Evolutionary conservation across 2,888 invertebrate species (phyloP).

Genomic region (Drosophila fungiperda): DNA sequence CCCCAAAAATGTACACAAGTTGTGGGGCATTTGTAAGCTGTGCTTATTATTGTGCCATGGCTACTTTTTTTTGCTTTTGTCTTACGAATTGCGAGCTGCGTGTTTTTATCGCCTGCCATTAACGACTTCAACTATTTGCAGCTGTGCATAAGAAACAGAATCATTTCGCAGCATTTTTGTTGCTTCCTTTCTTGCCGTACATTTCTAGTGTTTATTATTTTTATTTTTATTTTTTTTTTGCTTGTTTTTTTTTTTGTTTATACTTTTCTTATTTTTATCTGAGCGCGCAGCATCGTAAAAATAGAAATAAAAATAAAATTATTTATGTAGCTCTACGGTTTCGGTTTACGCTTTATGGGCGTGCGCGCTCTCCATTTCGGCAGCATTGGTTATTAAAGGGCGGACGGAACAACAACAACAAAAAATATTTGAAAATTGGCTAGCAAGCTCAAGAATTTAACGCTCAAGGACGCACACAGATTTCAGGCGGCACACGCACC

Average conservation of each 20-base stretch:
- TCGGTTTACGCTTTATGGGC: conserved; percentile 55
- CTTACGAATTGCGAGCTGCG: conserved; percentile 1
- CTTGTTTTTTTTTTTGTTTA: neutral
- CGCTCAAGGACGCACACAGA: conserved; percentile 61
- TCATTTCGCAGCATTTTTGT: conserved; percentile 40
- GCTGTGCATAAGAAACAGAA: conserved; percentile 61
- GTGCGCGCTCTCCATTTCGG: conserved; percentile 38
- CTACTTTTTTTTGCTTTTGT: conserved; percentile 31
- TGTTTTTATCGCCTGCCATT: conserved; percentile 61
- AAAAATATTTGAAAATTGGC: conserved; percentile 62
- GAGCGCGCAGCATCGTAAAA: conserved; percentile 63
- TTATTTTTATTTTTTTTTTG: conserved; percentile 1
- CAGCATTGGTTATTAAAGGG: conserved; percentile 67
- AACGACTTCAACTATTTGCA: conserved; percentile 70
- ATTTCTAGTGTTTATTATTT: neutral
- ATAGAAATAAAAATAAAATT: conserved; percentile 71
- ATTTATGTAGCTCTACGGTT: conserved; percentile 68
- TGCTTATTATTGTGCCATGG: conserved; percentile 44
- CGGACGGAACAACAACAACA: conserved; percentile 20
- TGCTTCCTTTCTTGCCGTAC: conserved; percentile 28
- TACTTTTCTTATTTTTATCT: conserved; percentile 35
- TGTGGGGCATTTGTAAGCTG: conserved; percentile 50
- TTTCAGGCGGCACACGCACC: conserved; percentile 35
- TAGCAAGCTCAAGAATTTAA: conserved; percentile 40
- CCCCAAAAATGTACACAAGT: conserved; percentile 61